Evolutionary conservation across 2,888 invertebrate species (phyloP).

Genomic region (Orthonychiurus folsomi): DNA sequence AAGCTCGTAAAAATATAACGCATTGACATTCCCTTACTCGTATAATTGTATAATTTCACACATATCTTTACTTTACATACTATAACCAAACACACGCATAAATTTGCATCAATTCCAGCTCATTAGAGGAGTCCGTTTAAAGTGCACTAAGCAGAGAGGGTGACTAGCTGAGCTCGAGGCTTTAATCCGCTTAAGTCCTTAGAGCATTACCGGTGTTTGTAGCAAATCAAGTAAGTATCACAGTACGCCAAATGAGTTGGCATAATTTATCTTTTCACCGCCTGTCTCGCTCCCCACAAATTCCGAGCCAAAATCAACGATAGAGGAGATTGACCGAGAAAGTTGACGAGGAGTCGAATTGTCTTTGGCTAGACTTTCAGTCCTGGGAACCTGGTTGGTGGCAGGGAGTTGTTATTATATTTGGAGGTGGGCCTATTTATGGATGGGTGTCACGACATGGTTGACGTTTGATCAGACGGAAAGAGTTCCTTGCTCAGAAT

Average conservation of each 20-base stretch:
- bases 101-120: too few species aligned
- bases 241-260: neutral
- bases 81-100: too few species aligned
- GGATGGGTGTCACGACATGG: neutral
- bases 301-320: neutral
- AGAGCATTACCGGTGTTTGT: neutral
- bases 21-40: too few species aligned
- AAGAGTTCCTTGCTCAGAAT: neutral
- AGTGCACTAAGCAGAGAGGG: too few species aligned
- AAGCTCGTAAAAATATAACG: too few species aligned
- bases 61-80: too few species aligned
- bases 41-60: too few species aligned
- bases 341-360: neutral
- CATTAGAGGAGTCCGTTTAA: neutral
- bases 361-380: neutral
- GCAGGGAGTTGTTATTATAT: neutral
- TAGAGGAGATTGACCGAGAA: neutral
- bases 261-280: neutral
- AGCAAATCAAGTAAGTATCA: neutral
- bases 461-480: conserved; percentile 2
- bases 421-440: neutral
- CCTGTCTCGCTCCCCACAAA: neutral
- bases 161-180: too few species aligned
- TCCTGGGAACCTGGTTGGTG: neutral
- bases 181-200: neutral